phyloP scores from a whole-genome alignment of 2,113 vertebrate genomes.

The Callospermophilus lateralis region DNA sequence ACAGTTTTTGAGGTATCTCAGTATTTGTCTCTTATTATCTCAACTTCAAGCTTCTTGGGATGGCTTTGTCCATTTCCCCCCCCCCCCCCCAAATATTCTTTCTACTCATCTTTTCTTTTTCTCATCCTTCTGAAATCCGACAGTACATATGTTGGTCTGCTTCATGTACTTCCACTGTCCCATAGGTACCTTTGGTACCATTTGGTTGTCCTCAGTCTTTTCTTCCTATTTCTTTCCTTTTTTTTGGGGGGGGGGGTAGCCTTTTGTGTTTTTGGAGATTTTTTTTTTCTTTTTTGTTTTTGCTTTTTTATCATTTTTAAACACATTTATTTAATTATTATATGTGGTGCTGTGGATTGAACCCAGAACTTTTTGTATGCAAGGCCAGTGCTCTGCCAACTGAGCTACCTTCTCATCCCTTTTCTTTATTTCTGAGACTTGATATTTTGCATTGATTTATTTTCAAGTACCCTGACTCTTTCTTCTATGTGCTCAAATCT shows the following conservation, averaged over 20 bases:
- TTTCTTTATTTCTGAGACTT: neutral
- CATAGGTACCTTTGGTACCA: neutral
- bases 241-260: no score
- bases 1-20: neutral
- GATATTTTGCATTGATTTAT: neutral
- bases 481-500: neutral
- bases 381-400: no score
- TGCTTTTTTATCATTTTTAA: no score
- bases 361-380: no score
- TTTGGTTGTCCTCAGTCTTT: neutral
- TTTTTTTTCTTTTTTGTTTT: no score
- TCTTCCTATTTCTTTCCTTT: no score
- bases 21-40: neutral
- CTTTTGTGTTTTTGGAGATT: no score
- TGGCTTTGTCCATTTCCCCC: neutral
- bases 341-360: no score
- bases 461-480: neutral
- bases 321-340: no score
- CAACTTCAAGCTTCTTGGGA: no score
- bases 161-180: neutral
- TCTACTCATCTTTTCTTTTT: neutral
- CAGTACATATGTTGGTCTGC: neutral
- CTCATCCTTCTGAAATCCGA: neutral
- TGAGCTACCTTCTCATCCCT: no score
- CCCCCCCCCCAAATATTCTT: neutral